Evolutionary conservation across 2,113 vertebrate species (phyloP).

Genomic region (Phrynocephalus versicolor): DNA sequence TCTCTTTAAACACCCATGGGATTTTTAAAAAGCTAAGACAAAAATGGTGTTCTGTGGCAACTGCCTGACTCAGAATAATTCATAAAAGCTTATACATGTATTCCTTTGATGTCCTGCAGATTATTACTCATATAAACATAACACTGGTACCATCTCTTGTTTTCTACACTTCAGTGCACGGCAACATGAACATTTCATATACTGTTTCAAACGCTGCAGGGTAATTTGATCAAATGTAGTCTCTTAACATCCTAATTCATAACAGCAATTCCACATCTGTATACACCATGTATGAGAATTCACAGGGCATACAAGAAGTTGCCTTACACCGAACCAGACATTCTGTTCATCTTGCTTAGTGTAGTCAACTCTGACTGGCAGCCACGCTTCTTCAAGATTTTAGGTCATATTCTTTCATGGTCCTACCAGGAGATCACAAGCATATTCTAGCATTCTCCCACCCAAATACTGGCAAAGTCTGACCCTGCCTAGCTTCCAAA

Average conservation of each 20-base stretch:
- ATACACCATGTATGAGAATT: neutral
- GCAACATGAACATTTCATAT: neutral
- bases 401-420: too few relatives aligned
- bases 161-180: neutral
- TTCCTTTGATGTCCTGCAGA: slow-evolving; percentile 18
- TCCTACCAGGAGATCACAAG: too few relatives aligned
- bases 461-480: too few relatives aligned
- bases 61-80: neutral
- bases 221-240: neutral
- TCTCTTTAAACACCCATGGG: neutral
- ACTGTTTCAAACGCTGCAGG: neutral
- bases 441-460: too few relatives aligned
- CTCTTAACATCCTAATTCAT: neutral
- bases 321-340: too few relatives aligned
- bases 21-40: slow-evolving; percentile 27
- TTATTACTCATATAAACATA: neutral
- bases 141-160: neutral
- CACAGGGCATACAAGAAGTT: too few relatives aligned
- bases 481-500: too few relatives aligned
- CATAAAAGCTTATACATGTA: fast-evolving
- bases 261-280: neutral
- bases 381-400: too few relatives aligned
- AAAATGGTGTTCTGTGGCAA: neutral
- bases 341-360: too few relatives aligned
- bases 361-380: too few relatives aligned